These are phyloP conservation scores for Henricia sp. DNA, from an alignment of 53 echinoderm and acorn worm genomes.

Conservation along the genomic window DNA sequence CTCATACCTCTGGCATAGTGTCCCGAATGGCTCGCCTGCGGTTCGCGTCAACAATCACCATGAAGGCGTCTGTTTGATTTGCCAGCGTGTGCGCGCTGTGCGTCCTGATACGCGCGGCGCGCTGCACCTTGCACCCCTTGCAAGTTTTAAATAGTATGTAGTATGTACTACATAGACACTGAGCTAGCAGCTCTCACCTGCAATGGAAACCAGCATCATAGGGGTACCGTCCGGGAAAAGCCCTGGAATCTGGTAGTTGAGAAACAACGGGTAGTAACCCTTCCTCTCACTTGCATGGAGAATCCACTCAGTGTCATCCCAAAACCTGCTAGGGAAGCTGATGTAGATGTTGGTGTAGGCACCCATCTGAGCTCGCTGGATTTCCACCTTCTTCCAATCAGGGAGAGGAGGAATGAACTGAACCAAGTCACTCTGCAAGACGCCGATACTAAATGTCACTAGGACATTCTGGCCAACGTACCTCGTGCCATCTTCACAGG, in stretches of 20 bases:
- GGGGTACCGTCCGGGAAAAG: conserved; percentile 54
- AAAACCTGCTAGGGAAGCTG: conserved; percentile 65
- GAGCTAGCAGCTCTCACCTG: too few relatives aligned
- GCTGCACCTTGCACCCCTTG: too few relatives aligned
- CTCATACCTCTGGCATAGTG: too few relatives aligned
- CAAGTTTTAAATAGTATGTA: too few relatives aligned
- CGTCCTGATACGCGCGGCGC: too few relatives aligned
- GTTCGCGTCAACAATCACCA: too few relatives aligned
- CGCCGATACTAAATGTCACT: conserved; percentile 68
- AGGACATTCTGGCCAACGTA: conserved; percentile 56
- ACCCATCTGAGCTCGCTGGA: conserved; percentile 52
- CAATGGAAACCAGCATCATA: conserved; percentile 46
- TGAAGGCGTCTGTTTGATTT: too few relatives aligned
- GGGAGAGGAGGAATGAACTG: conserved; percentile 60
- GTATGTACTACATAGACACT: too few relatives aligned
- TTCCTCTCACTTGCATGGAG: conserved; percentile 13
- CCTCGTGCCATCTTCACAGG: conserved; percentile 58
- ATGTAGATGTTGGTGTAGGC: conserved; percentile 71
- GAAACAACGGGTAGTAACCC: conserved; percentile 63
- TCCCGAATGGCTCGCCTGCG: too few relatives aligned
- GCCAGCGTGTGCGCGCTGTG: too few relatives aligned
- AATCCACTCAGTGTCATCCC: conserved; percentile 67
- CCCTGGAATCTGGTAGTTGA: conserved; percentile 57
- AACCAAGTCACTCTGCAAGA: conserved; percentile 53
- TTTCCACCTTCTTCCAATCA: conserved; percentile 59